Evolutionary conservation across 2,888 invertebrate genomes (phyloP).

Genomic region (Mesorhabditis spiculigera): DNA sequence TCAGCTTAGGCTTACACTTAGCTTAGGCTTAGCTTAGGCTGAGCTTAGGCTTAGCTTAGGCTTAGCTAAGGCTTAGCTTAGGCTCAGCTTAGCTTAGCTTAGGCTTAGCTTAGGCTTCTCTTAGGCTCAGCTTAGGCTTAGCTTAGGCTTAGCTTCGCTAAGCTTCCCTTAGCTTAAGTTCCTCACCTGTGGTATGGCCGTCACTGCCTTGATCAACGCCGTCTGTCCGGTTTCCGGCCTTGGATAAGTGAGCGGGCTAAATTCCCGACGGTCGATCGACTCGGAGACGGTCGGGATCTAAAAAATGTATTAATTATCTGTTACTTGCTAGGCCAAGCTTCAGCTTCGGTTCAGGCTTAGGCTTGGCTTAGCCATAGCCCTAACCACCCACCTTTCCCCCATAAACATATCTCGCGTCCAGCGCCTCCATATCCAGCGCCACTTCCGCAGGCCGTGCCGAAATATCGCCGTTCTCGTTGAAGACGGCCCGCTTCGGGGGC

Average conservation of each 20-base stretch:
- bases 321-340: not conserved
- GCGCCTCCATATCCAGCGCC: not conserved
- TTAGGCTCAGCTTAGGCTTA: too few species aligned
- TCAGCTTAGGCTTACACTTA: too few species aligned
- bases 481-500: not conserved
- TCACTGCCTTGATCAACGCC: not conserved
- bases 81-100: too few species aligned
- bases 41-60: too few species aligned
- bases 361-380: not conserved
- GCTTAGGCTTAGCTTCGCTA: too few species aligned
- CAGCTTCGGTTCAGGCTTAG: not conserved
- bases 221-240: not conserved
- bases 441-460: not conserved
- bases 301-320: not conserved
- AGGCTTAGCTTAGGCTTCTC: too few species aligned
- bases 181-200: conserved; percentile 1
- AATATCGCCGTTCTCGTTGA: not conserved
- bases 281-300: not conserved
- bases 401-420: not conserved
- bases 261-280: not conserved
- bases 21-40: too few species aligned
- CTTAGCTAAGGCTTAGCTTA: too few species aligned
- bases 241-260: not conserved
- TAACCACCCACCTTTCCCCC: not conserved
- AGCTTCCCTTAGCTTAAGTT: too few species aligned